phyloP scores from a whole-genome alignment of 2,797 vertebrate genomes.

The Eleutherodactylus coqui region DNA sequence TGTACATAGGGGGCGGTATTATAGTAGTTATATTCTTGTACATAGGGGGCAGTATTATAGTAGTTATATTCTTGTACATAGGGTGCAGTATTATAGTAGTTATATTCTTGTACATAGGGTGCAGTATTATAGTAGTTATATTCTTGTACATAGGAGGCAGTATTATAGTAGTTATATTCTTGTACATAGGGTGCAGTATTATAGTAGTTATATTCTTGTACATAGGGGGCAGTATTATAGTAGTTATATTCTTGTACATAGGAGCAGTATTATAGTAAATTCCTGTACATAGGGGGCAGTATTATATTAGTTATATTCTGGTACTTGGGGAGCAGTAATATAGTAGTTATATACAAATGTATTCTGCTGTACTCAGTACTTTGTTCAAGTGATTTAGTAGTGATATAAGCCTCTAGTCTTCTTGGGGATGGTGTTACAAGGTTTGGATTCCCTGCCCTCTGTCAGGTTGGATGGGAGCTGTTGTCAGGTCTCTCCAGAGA shows the following conservation, averaged over 20 bases:
- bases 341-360: too few relatives aligned
- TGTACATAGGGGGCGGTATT: neutral
- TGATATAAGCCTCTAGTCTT: too few relatives aligned
- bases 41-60: conserved; percentile 1
- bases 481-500: too few relatives aligned
- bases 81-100: conserved; percentile 3
- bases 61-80: conserved; percentile 11
- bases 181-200: too few relatives aligned
- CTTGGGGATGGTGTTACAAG: too few relatives aligned
- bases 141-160: neutral
- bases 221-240: conserved; percentile 2
- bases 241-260: neutral
- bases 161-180: conserved; percentile 5
- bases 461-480: too few relatives aligned
- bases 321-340: too few relatives aligned
- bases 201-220: neutral
- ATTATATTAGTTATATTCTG: neutral
- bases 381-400: too few relatives aligned
- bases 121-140: neutral
- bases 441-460: too few relatives aligned
- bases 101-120: neutral
- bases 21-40: conserved; percentile 1
- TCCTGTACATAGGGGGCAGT: neutral
- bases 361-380: neutral
- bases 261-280: conserved; percentile 1